A percentile compares a stretch with the other conserved stretches of the same genome.
phyloP scores from a whole-genome alignment of 2,113 vertebrate species.

The Cyphotilapia sp. region DNA sequence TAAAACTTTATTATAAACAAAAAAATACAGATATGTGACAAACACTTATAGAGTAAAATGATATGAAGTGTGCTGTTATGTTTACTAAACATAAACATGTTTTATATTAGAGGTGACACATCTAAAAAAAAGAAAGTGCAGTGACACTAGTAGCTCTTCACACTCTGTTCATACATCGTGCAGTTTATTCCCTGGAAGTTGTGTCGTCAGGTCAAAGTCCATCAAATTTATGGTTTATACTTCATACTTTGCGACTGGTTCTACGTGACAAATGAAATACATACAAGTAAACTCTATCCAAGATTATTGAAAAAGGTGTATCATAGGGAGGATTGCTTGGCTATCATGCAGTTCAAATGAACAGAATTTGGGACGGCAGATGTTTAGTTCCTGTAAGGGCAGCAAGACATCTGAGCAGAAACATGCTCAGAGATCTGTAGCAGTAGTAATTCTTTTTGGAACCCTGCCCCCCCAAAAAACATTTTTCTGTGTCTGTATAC shows the following conservation, averaged over 20 bases:
- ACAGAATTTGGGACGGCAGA: background rate
- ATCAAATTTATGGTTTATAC: background rate
- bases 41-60: background rate
- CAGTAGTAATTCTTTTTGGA: background rate
- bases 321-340: background rate
- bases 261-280: background rate
- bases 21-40: background rate
- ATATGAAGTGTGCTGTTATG: background rate
- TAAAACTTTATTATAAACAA: background rate
- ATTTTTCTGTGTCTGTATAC: background rate
- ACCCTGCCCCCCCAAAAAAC: background rate
- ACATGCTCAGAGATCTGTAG: background rate
- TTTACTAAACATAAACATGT: background rate
- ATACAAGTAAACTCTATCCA: background rate
- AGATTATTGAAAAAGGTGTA: background rate
- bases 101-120: background rate
- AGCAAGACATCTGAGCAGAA: background rate
- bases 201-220: background rate
- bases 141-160: background rate
- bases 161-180: background rate
- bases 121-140: background rate
- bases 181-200: background rate
- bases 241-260: background rate
- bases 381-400: background rate
- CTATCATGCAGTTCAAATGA: background rate